Conservation (phyloP, 2,888 invertebrate species). For the Labia minor region DNA sequence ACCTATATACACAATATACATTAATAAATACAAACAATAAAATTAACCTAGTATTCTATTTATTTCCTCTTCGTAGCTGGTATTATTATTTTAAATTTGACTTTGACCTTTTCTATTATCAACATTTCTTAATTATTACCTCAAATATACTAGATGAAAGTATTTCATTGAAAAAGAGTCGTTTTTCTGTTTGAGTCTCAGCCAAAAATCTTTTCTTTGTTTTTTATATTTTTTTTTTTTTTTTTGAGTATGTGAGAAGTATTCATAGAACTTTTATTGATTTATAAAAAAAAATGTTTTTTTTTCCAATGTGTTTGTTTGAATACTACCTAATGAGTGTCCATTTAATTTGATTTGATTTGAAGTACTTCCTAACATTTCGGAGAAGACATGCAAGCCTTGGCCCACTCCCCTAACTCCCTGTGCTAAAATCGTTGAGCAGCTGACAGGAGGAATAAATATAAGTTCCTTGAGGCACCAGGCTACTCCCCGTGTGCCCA, state of each 20-base stretch:
- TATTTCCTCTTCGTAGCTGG: too few species aligned
- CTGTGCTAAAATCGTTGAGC: constrained; percentile 13
- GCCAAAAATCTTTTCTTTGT: neutral
- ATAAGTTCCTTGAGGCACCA: neutral
- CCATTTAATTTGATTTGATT: too few species aligned
- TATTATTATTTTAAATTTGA: neutral
- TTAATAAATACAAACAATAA: too few species aligned
- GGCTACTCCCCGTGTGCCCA: neutral
- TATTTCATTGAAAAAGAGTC: neutral
- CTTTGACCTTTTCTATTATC: neutral
- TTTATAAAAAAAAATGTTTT: neutral
- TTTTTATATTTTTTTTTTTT: neutral
- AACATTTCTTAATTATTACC: neutral
- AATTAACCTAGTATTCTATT: too few species aligned
- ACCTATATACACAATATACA: too few species aligned
- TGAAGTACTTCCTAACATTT: neutral
- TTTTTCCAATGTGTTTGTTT: too few species aligned
- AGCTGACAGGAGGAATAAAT: constrained; percentile 13
- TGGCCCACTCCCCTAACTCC: neutral
- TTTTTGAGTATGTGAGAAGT: neutral
- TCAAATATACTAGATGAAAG: neutral
- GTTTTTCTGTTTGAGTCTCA: too few species aligned
- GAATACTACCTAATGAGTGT: neutral
- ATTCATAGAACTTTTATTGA: neutral
- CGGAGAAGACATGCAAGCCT: neutral